A percentile compares a stretch with the other conserved stretches of the same genome.
These are phyloP conservation scores for Alitta virens DNA, from an alignment of 2,888 invertebrate genomes.

Conservation along the genomic window DNA sequence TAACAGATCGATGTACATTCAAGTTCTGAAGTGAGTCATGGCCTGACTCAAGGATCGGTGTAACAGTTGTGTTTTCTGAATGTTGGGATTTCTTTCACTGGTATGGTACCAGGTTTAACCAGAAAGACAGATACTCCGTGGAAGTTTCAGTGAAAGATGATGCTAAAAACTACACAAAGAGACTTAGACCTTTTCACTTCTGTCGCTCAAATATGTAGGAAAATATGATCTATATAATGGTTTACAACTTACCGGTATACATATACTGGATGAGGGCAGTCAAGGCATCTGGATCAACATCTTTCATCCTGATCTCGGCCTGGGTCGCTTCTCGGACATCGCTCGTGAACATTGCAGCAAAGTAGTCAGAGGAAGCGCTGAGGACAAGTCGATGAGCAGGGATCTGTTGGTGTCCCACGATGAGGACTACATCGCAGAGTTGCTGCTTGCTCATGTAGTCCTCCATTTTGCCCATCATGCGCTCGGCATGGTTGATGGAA, in stretches of 20 bases:
- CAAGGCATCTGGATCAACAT: constrained; percentile 82
- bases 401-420: constrained; percentile 71
- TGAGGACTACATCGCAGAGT: constrained; percentile 82
- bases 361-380: constrained; percentile 90
- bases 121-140: no score
- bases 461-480: constrained; percentile 78
- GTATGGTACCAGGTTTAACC: no score
- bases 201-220: no score
- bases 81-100: no score
- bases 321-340: constrained; percentile 80
- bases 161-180: not conserved
- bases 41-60: no score
- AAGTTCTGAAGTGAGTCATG: no score
- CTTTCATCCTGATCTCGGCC: constrained; percentile 78
- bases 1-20: no score
- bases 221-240: no score
- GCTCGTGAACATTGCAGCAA: constrained; percentile 92
- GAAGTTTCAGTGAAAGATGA: not conserved
- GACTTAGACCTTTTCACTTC: not conserved
- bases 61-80: no score
- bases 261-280: constrained; percentile 83
- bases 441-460: constrained; percentile 77
- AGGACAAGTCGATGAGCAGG: constrained; percentile 84
- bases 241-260: constrained; percentile 81
- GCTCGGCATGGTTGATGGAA: constrained; percentile 71